Base-by-base conservation (phyloP, 2,888 invertebrate species). In the Cheilosia grossa region DNA sequence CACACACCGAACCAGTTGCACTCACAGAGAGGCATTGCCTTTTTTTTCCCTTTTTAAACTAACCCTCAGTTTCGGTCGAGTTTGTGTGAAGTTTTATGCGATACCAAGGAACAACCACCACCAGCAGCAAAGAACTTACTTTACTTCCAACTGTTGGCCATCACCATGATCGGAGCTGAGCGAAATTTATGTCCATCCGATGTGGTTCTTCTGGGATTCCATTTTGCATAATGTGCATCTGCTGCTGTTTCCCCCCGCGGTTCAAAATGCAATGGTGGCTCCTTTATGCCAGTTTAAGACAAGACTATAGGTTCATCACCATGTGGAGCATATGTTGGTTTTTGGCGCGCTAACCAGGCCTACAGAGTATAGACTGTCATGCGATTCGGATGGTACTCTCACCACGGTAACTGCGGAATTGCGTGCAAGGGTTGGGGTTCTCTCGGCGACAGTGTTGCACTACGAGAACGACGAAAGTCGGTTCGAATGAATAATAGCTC, bases 171-270 rank as follows among this genome's bases (percentile, higher is more conserved):
- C 86, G 64, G 75, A 78, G 67, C 72, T 70, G 56, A 74, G 64
- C 64, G 78, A 81, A 87, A 82, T 86, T 78, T 87, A 87, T 87
- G 80, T 83, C 67, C 70, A 61, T 70, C 44, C 79, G 73, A 77
- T 82, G 74, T 81, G 75, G 70, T 77, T 77, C 77, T 77, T 73
- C 80, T 82, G 87, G 87, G 87, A 87, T 88, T 88, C 87, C 88
- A 88, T 88, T 88, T 88, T 88, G 88, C 88, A 88, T 88, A 88
- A 88, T 88, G 88, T 87, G 88, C 88, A 87, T 88, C 88, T 88
- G 88, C 88, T 78, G 87, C 53, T 64, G 78, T 44, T 70, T 63
- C 73, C 42, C 24, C 47, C 74, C 40, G 33, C 44, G 4, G 17
- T 27, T 9, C 4, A 3, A 10, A 37, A 6, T 1, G 27, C 21